phyloP scores from a whole-genome alignment of 2,888 invertebrate genomes.

The Pristionchus arcanus region DNA sequence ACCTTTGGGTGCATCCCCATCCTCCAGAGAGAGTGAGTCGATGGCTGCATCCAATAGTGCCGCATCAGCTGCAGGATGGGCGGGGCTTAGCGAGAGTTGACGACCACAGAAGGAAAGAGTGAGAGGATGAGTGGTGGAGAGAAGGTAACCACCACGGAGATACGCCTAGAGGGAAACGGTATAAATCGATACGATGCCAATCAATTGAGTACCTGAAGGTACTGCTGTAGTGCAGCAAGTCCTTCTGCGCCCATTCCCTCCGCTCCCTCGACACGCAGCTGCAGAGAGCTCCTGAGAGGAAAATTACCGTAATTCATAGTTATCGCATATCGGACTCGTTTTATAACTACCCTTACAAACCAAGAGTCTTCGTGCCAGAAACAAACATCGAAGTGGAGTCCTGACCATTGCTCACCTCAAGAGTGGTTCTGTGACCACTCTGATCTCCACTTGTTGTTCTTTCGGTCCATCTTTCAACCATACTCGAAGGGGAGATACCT shows the following conservation, averaged over 20 bases:
- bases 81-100: background rate
- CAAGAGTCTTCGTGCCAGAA: too few relatives aligned
- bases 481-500: constrained; percentile 46
- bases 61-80: constrained; percentile 27
- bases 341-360: background rate
- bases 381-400: background rate
- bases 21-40: constrained; percentile 8
- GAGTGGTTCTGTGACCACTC: constrained; percentile 14
- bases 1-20: constrained; percentile 9
- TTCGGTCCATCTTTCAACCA: constrained; percentile 34
- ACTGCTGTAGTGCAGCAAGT: constrained; percentile 53
- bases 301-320: background rate
- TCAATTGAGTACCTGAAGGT: constrained; percentile 58
- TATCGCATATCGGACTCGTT: background rate
- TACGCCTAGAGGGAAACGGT: constrained; percentile 59
- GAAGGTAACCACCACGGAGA: constrained; percentile 62
- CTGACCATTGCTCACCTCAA: background rate
- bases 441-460: constrained; percentile 35
- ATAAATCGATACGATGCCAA: constrained; percentile 4
- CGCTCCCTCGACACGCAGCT: constrained; percentile 49
- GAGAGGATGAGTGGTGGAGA: constrained; percentile 54
- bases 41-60: constrained; percentile 33
- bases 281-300: background rate
- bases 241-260: constrained; percentile 16
- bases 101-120: constrained; percentile 24